Percentiles rank a stretch among this genome's conserved stretches.
phyloP scores from a whole-genome alignment of 37 sponge, comb jelly and placozoan species.

The Tethya wilhelma region DNA sequence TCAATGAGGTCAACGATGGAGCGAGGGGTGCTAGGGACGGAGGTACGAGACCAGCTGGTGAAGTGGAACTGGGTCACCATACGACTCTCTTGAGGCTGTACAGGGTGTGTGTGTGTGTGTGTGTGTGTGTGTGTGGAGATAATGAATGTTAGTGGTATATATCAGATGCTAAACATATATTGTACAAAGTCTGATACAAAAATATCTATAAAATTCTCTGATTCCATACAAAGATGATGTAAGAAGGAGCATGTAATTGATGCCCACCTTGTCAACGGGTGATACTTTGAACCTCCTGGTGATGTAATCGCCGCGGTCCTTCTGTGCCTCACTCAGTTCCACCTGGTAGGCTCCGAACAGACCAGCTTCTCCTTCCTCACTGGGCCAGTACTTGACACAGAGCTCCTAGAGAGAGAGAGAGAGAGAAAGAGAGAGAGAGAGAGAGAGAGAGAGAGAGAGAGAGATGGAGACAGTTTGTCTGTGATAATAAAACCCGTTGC shows the following conservation, averaged over 20 bases:
- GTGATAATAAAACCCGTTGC: not conserved
- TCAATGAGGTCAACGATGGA: slow-evolving; percentile 82
- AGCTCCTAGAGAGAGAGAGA: slow-evolving; percentile 56
- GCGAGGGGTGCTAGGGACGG: slow-evolving; percentile 56
- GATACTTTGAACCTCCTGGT: slow-evolving; percentile 74
- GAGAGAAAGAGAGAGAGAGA: slow-evolving; percentile 13
- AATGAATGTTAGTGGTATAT: too few species aligned
- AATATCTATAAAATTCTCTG: too few species aligned
- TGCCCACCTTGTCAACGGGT: slow-evolving; percentile 56
- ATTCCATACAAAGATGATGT: not conserved
- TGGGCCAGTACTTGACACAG: slow-evolving; percentile 85
- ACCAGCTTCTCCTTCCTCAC: slow-evolving; percentile 13
- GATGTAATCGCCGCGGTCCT: slow-evolving; percentile 54
- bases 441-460: slow-evolving; percentile 31
- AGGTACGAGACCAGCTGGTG: slow-evolving; percentile 65
- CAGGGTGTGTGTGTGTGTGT: slow-evolving; percentile 3
- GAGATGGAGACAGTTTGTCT: not conserved
- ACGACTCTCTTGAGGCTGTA: slow-evolving; percentile 75
- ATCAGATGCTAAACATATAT: too few species aligned
- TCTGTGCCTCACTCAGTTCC: slow-evolving; percentile 48
- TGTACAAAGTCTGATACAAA: too few species aligned
- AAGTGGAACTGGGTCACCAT: slow-evolving; percentile 93
- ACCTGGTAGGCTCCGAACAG: slow-evolving; percentile 64
- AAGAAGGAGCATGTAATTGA: not conserved
- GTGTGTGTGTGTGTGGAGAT: slow-evolving; percentile 1